phyloP scores from a whole-genome alignment of 2,888 invertebrate genomes.

The Clitarchus hookeri region DNA sequence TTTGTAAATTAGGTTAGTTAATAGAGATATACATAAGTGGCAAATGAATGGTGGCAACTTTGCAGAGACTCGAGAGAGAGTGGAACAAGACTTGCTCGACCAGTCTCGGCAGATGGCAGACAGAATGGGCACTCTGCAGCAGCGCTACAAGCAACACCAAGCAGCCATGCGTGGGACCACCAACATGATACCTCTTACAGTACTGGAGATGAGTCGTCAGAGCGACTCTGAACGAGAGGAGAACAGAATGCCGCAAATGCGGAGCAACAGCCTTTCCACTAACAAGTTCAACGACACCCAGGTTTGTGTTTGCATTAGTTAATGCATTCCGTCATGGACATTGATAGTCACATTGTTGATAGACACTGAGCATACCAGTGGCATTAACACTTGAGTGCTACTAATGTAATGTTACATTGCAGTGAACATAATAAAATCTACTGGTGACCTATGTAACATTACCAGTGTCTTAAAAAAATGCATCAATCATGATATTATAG shows the following conservation, averaged over 20 bases:
- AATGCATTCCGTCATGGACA: no score
- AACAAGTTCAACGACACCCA: conserved; percentile 26
- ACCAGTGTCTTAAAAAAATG: no score
- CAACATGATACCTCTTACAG: conserved; percentile 43
- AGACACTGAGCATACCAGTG: no score
- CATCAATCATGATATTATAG: no score
- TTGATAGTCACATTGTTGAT: no score
- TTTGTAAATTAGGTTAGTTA: no score
- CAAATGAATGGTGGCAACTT: background rate
- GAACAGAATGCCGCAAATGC: background rate
- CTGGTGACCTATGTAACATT: no score
- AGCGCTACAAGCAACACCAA: conserved; percentile 63
- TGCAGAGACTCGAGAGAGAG: background rate
- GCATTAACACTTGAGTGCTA: no score
- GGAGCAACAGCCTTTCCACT: conserved; percentile 34
- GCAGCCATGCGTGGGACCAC: conserved; percentile 55
- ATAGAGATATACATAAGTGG: no score
- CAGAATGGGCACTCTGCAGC: conserved; percentile 53
- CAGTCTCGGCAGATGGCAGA: conserved; percentile 31
- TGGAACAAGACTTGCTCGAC: background rate
- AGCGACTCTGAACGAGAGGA: conserved; percentile 29
- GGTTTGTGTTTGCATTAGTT: background rate
- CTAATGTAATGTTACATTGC: no score
- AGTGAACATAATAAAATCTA: no score
- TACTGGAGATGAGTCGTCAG: conserved; percentile 43